Evolutionary conservation across 2,888 invertebrate species (phyloP), one percentile per base, ranked within the genome.

Genomic region (Pomacea canaliculata): DNA sequence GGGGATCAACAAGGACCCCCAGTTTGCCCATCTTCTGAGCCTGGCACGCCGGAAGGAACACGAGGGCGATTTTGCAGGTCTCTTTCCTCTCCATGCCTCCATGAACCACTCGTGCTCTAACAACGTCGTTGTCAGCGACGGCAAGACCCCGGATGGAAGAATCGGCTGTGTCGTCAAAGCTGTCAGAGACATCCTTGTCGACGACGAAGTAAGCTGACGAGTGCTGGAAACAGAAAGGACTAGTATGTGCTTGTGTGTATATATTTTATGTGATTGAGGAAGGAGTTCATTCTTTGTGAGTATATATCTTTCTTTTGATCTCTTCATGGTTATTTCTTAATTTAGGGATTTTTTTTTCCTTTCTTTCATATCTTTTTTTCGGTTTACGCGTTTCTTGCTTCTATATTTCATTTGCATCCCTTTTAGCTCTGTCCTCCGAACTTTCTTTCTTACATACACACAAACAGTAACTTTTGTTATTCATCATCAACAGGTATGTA

Each of bases 81-180:
- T 87, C 74, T 87, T 87, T 75, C 80, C 83, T 7, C 78, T 87
- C 7, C 87, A 87, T 71, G 85, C 87, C 2, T 87, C 86, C 73
- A 73, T 87, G 65, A 87, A 87, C 67, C 87, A 87, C 75, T 86
- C 86, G 9, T 87, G 87, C 73, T 83, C 81, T 67, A 85, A 86
- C 77, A 85, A 83, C 70, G 85, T 82, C 12, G 83, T 84, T 76
- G 85, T 87, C 46, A 70, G 82, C 70, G 83, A 83, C 73, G 78
- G 76, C 71, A 23, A 65, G 60, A 27, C 74, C 76, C 7, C 71
- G 75, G 49, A 78, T 70, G 16, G 68, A 2, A 13, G 56, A 4
- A 51, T 66, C 9, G 72, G 72, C 51, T 72, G 72, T 37, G 65
- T 66, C 56, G 65, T 72, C 16, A 72, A 72, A 23, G 72, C 72